Percentiles rank a stretch among this genome's conserved stretches.
Evolutionary conservation across 2,888 invertebrate genomes (phyloP).

Genomic region (Alcis repandata): DNA sequence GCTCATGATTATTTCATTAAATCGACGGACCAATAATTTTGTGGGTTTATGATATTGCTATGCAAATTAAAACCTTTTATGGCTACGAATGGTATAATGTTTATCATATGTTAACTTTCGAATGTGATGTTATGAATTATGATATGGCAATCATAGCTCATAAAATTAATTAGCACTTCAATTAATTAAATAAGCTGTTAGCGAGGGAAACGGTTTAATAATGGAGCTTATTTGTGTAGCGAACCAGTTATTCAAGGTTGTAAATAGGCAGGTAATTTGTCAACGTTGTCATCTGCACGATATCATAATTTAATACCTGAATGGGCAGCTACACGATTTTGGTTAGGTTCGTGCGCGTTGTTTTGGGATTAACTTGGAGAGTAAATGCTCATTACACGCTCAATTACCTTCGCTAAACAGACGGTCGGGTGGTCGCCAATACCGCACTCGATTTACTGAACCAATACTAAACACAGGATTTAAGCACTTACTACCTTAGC

Average conservation of each 20-base stretch:
- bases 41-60: slow-evolving; percentile 47
- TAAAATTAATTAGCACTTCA: slow-evolving; percentile 42
- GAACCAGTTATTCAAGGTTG: slow-evolving; percentile 25
- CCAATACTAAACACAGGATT: slow-evolving; percentile 16
- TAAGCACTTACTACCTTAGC: slow-evolving; percentile 8
- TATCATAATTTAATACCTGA: slow-evolving; percentile 33
- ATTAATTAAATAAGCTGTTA: slow-evolving; percentile 38
- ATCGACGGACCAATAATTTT: slow-evolving; percentile 54
- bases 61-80: slow-evolving; percentile 44
- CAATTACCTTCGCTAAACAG: slow-evolving; percentile 59
- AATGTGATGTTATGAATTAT: slow-evolving; percentile 38
- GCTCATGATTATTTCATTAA: slow-evolving; percentile 57
- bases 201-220: slow-evolving; percentile 30
- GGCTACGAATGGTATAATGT: slow-evolving; percentile 27
- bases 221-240: slow-evolving; percentile 32
- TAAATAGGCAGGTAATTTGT: slow-evolving; percentile 37
- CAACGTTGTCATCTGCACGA: slow-evolving; percentile 33
- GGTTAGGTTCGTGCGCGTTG: slow-evolving; percentile 28
- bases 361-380: slow-evolving; percentile 43
- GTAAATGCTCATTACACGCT: slow-evolving; percentile 57
- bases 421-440: slow-evolving; percentile 47
- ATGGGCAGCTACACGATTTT: slow-evolving; percentile 25
- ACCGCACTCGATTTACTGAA: slow-evolving; percentile 36
- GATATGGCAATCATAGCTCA: slow-evolving; percentile 32
- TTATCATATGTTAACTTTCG: slow-evolving; percentile 38